Conservation (phyloP, 2,113 vertebrate genomes). For the Lepidothrix coronata region DNA sequence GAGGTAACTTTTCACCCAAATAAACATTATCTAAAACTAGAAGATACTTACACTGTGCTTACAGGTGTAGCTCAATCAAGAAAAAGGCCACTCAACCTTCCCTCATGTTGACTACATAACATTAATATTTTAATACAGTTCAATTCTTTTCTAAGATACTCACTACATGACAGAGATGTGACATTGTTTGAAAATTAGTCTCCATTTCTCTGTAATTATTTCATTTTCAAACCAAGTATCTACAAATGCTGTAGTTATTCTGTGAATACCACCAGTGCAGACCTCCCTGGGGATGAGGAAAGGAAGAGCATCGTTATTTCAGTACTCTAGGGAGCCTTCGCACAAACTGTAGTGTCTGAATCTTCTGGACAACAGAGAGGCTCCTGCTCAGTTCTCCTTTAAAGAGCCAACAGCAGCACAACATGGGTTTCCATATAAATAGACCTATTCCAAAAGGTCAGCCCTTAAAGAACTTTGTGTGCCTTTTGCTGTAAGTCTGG, state of each 20-base stretch:
- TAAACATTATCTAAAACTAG: neutral
- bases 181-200: neutral
- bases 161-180: neutral
- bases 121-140: neutral
- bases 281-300: neutral
- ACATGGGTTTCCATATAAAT: neutral
- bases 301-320: neutral
- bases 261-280: neutral
- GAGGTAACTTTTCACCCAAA: neutral
- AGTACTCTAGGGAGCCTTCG: neutral
- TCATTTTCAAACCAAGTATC: neutral
- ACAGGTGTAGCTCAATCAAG: neutral
- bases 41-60: neutral
- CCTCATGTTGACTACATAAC: neutral
- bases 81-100: neutral
- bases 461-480: neutral
- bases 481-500: neutral
- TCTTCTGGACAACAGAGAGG: neutral
- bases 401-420: neutral
- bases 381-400: neutral
- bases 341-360: neutral
- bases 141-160: neutral
- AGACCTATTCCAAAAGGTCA: neutral
- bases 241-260: neutral
- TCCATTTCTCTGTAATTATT: neutral